Evolutionary conservation across 2,797 vertebrate species (phyloP).

Genomic region (Trachurus trachurus): DNA sequence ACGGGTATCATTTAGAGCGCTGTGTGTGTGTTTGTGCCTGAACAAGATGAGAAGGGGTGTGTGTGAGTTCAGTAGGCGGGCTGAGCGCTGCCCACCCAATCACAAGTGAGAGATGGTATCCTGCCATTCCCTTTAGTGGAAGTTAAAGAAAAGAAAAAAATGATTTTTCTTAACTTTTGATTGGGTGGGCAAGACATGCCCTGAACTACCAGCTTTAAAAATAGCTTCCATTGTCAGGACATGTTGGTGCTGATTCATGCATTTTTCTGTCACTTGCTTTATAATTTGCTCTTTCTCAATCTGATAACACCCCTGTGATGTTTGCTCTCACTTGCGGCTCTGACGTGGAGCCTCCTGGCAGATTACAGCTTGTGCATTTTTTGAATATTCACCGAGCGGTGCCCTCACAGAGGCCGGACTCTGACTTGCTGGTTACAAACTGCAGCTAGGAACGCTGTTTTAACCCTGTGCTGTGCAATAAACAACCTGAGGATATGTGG

Average conservation of each 20-base stretch:
- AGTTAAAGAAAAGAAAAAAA: too few species aligned
- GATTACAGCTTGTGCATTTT: slow-evolving; percentile 1
- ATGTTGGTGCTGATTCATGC: slow-evolving; percentile 33
- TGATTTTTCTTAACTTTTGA: neutral
- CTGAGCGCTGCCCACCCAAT: neutral
- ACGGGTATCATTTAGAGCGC: neutral
- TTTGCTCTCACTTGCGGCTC: slow-evolving; percentile 24
- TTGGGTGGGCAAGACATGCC: neutral
- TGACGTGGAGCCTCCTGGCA: slow-evolving; percentile 1
- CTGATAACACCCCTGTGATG: slow-evolving; percentile 13
- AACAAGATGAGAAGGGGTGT: neutral
- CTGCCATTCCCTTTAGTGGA: neutral
- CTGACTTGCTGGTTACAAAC: slow-evolving; percentile 6
- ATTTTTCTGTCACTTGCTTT: slow-evolving; percentile 25
- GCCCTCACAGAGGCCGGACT: neutral
- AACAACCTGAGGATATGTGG: slow-evolving; percentile 30
- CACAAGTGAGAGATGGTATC: neutral
- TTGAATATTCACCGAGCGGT: neutral
- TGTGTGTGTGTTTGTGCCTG: neutral
- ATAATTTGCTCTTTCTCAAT: slow-evolving; percentile 21
- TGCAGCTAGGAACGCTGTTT: neutral
- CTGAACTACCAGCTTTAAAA: neutral
- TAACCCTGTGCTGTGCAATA: neutral
- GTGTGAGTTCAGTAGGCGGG: neutral
- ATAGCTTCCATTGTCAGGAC: slow-evolving; percentile 31